Evolutionary conservation across 2,113 vertebrate genomes (phyloP), one percentile per base, ranked within the genome.

Genomic region (Syrrhaptes paradoxus): DNA sequence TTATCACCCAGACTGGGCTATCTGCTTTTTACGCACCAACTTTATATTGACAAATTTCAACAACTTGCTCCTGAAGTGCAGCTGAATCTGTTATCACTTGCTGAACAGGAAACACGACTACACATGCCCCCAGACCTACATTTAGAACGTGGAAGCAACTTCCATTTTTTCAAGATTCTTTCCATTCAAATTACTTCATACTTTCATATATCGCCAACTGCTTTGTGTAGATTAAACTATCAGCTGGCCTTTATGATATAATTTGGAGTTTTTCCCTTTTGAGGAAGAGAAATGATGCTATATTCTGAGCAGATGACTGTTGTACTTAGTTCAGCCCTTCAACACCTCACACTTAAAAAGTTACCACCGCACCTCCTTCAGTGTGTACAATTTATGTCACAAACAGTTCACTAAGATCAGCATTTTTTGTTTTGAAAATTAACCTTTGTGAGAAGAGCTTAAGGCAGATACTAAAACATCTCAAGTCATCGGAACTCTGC

Each of bases 341-440:
- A 87, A 43, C 22, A 78, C 13, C 7, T 82, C 73, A 38, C 54
- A 43, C 26, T n/a, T 34, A n/a, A 12, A n/a, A n/a, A 77, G 55
- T 16, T 36, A 88, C 8, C 14, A 26, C 24, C 2, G 3, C 38
- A 80, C 7, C 36, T 89, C 57, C 38, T 62, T 65, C 17, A 18
- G 9, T 0, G 0, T 2, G 7, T 54, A 51, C 21, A 41, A 41
- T 31, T 59, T 74, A 21, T 5, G 13, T n/a, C 8, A 36, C 10
- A 11, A 76, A 70, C 17, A 49, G 59, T 66, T 74, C 32, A 62
- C 29, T 31, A 84, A 46, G 24, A 26, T 12, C n/a, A 81, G 22
- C 24, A 32, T 25, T 72, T 89, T 70, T 58, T 45, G 29, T 36
- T 86, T 68, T 13, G 7, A 80, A 89, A 90, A 76, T 25, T 17